Evolutionary conservation across 2,888 invertebrate species (phyloP).

Genomic region (Cataglyphis altisquamis): DNA sequence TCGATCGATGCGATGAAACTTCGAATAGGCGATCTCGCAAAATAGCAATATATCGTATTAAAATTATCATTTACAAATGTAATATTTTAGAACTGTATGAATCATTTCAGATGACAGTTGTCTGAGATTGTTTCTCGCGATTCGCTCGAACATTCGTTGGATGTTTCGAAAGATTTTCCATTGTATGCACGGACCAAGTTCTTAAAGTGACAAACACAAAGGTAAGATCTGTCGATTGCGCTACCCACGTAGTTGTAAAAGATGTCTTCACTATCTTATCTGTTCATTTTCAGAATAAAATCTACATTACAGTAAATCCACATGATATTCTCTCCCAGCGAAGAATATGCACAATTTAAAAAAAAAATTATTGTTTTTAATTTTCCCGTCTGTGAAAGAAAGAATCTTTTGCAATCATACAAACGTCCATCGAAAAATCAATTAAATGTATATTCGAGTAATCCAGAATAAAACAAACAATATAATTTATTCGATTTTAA

Average conservation of each 20-base stretch:
- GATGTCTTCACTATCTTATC: not conserved
- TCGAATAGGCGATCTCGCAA: not conserved
- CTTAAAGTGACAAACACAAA: conserved; percentile 6
- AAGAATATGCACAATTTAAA: not conserved
- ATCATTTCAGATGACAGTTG: not conserved
- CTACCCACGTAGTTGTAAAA: not conserved
- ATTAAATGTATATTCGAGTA: not conserved
- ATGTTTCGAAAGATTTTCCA: not conserved
- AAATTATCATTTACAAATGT: not conserved
- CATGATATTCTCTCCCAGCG: not conserved
- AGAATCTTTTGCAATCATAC: not conserved
- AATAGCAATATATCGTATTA: not conserved
- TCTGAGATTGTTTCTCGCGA: not conserved
- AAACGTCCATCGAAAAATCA: not conserved
- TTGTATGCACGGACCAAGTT: not conserved
- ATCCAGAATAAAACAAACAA: not conserved
- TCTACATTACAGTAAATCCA: not conserved
- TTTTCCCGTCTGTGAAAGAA: not conserved
- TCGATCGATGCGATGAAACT: not conserved
- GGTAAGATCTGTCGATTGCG: conserved; percentile 1
- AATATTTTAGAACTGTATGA: not conserved
- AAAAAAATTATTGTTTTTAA: not conserved
- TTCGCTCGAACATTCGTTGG: not conserved
- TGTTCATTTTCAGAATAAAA: not conserved
- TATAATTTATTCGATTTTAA: not conserved